Evolutionary conservation across 2,113 vertebrate species (phyloP), one percentile per base, ranked within the genome.

Genomic region (Agapornis roseicollis): DNA sequence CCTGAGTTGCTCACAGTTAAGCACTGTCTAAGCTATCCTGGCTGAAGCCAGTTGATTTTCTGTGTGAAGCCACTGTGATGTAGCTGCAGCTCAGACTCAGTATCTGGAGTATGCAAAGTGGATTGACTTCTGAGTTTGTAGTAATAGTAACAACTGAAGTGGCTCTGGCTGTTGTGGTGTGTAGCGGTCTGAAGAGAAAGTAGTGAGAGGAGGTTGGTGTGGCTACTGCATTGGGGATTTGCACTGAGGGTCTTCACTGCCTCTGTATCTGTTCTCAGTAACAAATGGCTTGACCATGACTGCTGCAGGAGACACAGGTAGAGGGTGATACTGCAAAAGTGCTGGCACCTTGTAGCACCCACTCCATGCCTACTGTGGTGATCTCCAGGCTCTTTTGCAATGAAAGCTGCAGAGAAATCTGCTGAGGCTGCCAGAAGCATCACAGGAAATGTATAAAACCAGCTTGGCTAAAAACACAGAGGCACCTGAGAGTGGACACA

Each of bases 211-310:
- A 65, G 52, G 18, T 39, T 42, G 52, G 68, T 12, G 39, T 64
- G 42, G 69, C 60, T 74, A 65, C 37, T 0, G 0, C 60, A 42
- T 23, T 27, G 29, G 66, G 9, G 44, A 33, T 58, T 84, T 88
- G n/a, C 88, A 27, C 27, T 46, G 64, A 35, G 27, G 35, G 16
- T 60, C 80, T 88, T 71, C 72, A 64, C 24, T 1, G 1, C 46
- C 66, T 82, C 37, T 2, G 0, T 35, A 65, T 42, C 39, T 58
- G 39, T 20, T 11, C 47, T 69, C 2, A 2, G 41, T 74, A 91
- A 71, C 0, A 0, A 82, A 35, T 1, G 3, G 60, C 5, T 1
- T 9, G 6, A n/a, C 42, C 0, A 1, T 52, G 46, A 46, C 1
- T 3, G 47, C 22, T 85, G 56, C 53, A 46, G 91, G 74, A 61